Base-by-base conservation (phyloP, 2,888 invertebrate genomes). In the Pyralis farinalis region DNA sequence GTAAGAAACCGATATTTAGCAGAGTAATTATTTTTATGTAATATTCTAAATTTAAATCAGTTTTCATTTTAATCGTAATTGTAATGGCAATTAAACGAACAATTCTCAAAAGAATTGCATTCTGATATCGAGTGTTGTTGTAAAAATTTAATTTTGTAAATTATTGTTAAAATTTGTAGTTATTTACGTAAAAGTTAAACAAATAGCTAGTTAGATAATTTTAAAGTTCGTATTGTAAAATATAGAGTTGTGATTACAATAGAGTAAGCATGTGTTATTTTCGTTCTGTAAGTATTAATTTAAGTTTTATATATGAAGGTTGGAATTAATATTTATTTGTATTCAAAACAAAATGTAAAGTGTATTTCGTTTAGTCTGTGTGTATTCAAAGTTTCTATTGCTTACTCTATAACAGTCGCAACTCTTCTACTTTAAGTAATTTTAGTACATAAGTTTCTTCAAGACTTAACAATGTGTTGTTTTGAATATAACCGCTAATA, bases 401-500 rank as follows among this genome's bases (percentile, higher is more conserved):
- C 16, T 16, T 16, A 16, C 16, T 16, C 16, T 16, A 16, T 16
- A 16, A 16, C 37, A 40, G 38, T 43, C 45, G 45, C 40, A 42
- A 47, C 50, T 44, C 37, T 42, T 30, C 30, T 44, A 37, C 47
- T 51, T 47, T 45, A 42, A 25, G 21, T 38, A 42, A 31, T 33
- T 28, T 46, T 42, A 43, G 39, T 42, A 46, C 45, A 43, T 62
- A 63, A 65, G 58, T 67, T 71, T 70, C 51, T 62, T 53, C 63
- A 74, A 70, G 63, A 68, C 61, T 67, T 65, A 55, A 58, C 2
- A 50, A 64, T 45, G 49, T 62, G 64, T 71, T 73, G 68, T 75
- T 77, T 77, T 71, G 44, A 69, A 67, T 77, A 67, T 78, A 77
- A 76, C 59, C 70, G 58, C 57, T 58, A 66, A 45, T 70, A 71